These are phyloP conservation scores for Threskiornis aethiopicus DNA, from an alignment of 2,797 vertebrate species.

Conservation along the genomic window DNA sequence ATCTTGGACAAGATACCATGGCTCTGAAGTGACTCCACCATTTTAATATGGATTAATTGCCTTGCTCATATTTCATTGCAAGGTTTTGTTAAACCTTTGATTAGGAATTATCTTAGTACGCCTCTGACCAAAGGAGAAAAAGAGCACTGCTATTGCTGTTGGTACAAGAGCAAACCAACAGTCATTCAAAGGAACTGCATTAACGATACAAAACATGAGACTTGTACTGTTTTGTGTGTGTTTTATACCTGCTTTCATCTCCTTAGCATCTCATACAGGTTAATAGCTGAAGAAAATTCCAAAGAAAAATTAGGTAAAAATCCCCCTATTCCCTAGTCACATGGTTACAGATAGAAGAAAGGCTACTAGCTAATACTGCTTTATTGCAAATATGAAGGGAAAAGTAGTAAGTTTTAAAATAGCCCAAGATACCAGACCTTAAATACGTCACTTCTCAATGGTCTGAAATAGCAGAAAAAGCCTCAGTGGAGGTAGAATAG, in stretches of 20 bases:
- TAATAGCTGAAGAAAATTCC: neutral
- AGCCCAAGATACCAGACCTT: neutral
- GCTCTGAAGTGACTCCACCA: neutral
- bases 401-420: neutral
- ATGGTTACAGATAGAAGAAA: neutral
- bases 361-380: neutral
- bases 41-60: neutral
- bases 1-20: neutral
- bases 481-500: neutral
- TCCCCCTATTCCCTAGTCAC: neutral
- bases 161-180: neutral
- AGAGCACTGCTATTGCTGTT: neutral
- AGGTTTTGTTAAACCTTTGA: neutral
- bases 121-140: neutral
- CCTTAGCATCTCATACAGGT: neutral
- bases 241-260: neutral
- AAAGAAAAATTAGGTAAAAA: neutral
- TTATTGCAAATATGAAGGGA: neutral
- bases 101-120: neutral
- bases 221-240: neutral
- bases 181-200: neutral
- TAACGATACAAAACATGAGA: neutral
- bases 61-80: neutral
- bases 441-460: neutral
- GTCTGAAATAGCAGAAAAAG: neutral